These are phyloP conservation scores for Carassius gibelio DNA, from an alignment of 2,113 vertebrate species.

Conservation along the genomic window DNA sequence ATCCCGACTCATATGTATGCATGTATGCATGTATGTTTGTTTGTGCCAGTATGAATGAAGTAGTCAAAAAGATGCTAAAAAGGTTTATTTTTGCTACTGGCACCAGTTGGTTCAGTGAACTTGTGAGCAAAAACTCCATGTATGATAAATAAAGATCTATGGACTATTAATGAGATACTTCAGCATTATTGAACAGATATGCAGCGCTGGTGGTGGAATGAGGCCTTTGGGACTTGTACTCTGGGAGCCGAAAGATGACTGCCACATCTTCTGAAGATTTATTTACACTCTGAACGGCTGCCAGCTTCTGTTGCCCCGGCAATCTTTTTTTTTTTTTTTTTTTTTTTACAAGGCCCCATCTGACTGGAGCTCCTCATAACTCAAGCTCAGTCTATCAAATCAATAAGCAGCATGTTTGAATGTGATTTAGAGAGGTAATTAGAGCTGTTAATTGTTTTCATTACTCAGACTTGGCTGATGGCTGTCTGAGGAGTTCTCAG, in stretches of 20 bases:
- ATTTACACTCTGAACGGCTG: conserved; percentile 66
- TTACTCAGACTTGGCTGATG: conserved; percentile 63
- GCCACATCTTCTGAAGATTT: conserved; percentile 64
- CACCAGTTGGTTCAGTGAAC: no score
- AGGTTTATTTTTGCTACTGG: no score
- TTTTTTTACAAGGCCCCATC: conserved; percentile 59
- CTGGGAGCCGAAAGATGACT: conserved; percentile 13
- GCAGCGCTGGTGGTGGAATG: background rate
- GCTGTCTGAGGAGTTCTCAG: conserved; percentile 20
- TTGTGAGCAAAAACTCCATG: background rate
- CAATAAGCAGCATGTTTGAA: conserved; percentile 67
- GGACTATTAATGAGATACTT: conserved; percentile 33
- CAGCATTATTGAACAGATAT: background rate
- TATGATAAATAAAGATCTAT: background rate
- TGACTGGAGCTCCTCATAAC: conserved; percentile 67
- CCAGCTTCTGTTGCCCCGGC: conserved; percentile 60
- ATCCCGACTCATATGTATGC: no score
- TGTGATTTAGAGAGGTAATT: conserved; percentile 75
- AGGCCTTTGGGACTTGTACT: conserved; percentile 15
- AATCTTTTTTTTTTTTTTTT: conserved; percentile 51
- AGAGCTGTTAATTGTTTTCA: conserved; percentile 77
- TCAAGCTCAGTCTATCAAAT: conserved; percentile 72
- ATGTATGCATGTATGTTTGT: no score
- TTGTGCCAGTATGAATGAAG: background rate
- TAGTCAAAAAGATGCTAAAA: background rate